Percentiles rank a stretch among this genome's conserved stretches.
phyloP scores from a whole-genome alignment of 2,888 invertebrate genomes.

The Tiliacea aurago region DNA sequence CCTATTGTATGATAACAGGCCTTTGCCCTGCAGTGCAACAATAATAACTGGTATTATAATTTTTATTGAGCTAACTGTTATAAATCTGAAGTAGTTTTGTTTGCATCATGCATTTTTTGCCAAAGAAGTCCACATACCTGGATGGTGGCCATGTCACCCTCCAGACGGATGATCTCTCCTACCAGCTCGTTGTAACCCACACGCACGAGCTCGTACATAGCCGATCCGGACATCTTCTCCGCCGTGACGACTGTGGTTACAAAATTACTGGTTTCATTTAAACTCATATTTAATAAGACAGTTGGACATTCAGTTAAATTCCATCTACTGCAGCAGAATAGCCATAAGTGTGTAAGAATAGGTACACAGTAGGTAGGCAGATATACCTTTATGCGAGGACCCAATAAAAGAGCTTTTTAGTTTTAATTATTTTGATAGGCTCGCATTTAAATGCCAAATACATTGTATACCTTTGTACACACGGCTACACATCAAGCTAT shows the following conservation, averaged over 20 bases:
- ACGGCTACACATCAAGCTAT: no score
- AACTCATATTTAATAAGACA: background rate
- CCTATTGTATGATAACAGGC: background rate
- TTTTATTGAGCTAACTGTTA: background rate
- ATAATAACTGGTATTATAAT: background rate
- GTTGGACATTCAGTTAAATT: background rate
- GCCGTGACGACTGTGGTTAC: conserved; percentile 98
- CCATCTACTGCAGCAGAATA: background rate
- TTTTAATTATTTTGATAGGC: background rate
- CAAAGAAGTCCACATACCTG: conserved; percentile 92
- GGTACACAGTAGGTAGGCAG: background rate
- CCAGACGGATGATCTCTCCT: conserved; percentile 99
- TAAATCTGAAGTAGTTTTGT: background rate
- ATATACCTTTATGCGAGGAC: background rate
- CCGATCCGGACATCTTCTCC: conserved; percentile 99
- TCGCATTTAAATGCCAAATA: background rate
- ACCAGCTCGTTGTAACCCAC: conserved; percentile 99
- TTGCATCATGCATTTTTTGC: background rate
- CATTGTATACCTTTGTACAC: no score
- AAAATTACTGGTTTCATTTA: background rate
- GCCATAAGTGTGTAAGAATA: background rate
- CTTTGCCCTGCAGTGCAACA: background rate
- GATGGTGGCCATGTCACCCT: conserved; percentile 99
- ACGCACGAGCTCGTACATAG: conserved; percentile 99
- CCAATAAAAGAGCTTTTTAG: background rate